These are phyloP conservation scores for Synchiropus splendidus DNA, from an alignment of 2,113 vertebrate species.

Conservation along the genomic window DNA sequence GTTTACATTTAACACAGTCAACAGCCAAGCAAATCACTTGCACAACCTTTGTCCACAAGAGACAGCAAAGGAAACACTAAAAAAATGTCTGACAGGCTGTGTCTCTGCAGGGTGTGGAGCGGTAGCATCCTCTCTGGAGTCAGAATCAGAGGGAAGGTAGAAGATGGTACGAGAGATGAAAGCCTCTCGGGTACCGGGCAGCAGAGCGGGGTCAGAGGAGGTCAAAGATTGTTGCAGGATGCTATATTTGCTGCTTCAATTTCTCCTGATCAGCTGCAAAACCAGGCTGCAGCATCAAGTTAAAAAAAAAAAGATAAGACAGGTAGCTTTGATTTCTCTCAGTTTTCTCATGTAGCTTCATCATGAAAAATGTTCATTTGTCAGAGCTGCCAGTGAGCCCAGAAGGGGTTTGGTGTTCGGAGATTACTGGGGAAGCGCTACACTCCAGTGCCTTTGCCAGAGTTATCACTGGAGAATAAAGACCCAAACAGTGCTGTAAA, in stretches of 20 bases:
- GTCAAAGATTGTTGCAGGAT: constrained; percentile 41
- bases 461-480: too few species aligned
- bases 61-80: constrained; percentile 26
- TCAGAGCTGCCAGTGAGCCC: too few species aligned
- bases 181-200: constrained; percentile 48
- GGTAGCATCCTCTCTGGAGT: constrained; percentile 33
- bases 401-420: too few species aligned
- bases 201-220: constrained; percentile 57
- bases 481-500: too few species aligned
- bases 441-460: too few species aligned
- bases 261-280: constrained; percentile 28
- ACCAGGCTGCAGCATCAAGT: not conserved
- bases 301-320: not conserved
- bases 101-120: constrained; percentile 20
- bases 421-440: too few species aligned
- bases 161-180: constrained; percentile 51
- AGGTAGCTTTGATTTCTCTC: too few species aligned
- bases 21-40: constrained; percentile 43
- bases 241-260: constrained; percentile 47
- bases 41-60: constrained; percentile 12
- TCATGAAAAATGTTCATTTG: too few species aligned
- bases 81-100: constrained; percentile 19
- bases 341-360: too few species aligned
- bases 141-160: constrained; percentile 35
- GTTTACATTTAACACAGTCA: constrained; percentile 36